phyloP scores from a whole-genome alignment of 2,888 invertebrate genomes.

The Scaptodrosophila latifasciaeformis region DNA sequence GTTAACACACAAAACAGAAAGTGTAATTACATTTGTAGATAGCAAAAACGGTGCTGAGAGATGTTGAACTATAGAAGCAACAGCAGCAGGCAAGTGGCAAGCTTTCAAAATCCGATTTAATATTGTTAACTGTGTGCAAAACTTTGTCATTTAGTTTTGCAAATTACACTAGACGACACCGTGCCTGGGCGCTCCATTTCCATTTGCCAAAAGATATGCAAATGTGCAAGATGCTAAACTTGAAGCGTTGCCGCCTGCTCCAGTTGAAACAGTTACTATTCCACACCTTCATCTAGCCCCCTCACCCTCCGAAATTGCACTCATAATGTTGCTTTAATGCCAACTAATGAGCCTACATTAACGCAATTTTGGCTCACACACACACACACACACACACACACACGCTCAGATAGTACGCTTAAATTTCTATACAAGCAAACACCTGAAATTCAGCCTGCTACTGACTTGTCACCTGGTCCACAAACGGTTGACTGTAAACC shows the following conservation, averaged over 20 bases:
- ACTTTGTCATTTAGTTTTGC: constrained; percentile 64
- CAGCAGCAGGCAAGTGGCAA: constrained; percentile 12
- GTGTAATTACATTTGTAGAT: constrained; percentile 61
- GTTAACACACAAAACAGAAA: constrained; percentile 68
- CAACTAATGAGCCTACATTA: constrained; percentile 69
- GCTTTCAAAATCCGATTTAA: constrained; percentile 67
- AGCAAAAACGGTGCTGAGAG: not conserved
- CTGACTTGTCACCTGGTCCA: constrained; percentile 7
- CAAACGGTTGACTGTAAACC: not conserved
- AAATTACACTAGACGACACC: constrained; percentile 42
- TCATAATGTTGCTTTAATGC: constrained; percentile 62
- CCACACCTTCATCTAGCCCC: not conserved
- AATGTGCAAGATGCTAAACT: constrained; percentile 51
- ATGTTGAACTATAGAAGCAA: not conserved
- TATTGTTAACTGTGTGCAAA: constrained; percentile 67
- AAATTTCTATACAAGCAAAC: not conserved
- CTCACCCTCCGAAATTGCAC: constrained; percentile 18
- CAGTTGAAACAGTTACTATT: not conserved
- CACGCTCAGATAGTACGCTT: not conserved
- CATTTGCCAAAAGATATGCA: constrained; percentile 46
- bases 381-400: not conserved
- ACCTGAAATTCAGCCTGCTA: constrained; percentile 51
- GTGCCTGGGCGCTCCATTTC: not conserved
- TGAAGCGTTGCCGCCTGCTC: constrained; percentile 25
- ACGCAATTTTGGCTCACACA: constrained; percentile 34